These are phyloP conservation scores for Rynchops niger DNA, from an alignment of 2,113 vertebrate genomes.

Conservation along the genomic window DNA sequence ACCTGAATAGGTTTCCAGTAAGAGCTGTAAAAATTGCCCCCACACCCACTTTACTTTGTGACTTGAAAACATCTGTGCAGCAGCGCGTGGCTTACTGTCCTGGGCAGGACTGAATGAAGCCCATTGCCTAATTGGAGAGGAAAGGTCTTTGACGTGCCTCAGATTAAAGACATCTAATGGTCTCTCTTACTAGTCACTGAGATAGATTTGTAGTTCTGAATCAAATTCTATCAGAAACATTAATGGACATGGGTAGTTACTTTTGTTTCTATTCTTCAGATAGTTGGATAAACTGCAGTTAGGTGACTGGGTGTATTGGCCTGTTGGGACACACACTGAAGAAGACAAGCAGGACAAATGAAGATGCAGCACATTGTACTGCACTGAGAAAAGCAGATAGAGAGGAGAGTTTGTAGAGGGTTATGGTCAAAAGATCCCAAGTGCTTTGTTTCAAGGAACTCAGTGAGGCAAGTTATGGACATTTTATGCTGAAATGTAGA, in stretches of 20 bases:
- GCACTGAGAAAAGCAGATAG: not conserved
- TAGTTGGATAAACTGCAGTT: not conserved
- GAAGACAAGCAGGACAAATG: not conserved
- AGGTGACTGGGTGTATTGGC: not conserved
- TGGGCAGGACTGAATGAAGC: not conserved
- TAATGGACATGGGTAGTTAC: not conserved
- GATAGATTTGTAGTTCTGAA: not conserved
- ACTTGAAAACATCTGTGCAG: conserved; percentile 45
- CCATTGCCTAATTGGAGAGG: not conserved
- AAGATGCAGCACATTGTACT: not conserved
- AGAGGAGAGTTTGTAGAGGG: not conserved
- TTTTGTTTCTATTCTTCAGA: not conserved
- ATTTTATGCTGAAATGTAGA: not conserved
- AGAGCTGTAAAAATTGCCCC: conserved; percentile 46
- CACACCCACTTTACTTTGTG: not conserved
- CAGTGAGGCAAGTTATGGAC: not conserved
- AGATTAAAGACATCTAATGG: not conserved
- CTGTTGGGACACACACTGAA: not conserved
- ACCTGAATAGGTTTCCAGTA: conserved; percentile 66
- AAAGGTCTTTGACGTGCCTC: conserved; percentile 31
- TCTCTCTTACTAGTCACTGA: not conserved
- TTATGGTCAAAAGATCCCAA: not conserved
- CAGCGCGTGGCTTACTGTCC: not conserved
- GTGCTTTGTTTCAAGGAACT: not conserved
- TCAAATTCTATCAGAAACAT: not conserved